Base-by-base conservation (phyloP, 2,888 invertebrate species). In the Psylliodes chrysocephalus region DNA sequence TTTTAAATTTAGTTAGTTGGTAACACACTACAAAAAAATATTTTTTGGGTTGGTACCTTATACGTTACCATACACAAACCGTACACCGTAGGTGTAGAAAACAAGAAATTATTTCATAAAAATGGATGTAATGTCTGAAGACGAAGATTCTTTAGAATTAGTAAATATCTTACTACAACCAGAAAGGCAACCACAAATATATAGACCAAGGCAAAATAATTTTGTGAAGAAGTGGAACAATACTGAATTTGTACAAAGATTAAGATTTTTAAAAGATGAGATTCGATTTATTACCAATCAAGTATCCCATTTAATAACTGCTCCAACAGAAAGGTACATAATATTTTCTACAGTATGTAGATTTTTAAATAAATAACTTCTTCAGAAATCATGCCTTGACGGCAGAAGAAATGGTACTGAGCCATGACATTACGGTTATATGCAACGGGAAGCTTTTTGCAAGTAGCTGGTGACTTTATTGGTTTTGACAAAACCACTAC, bases 381-480 rank as follows among this genome's bases (percentile, higher is more conserved):
- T 40, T 51, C 28, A 59, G 35, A 18, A 51, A 28, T 40, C 51
- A 59, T 49, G 19, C 35, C 22, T 18, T 40, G 28, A 51, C 40
- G 22, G 15, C 51, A 38, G 40, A 51, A 40, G n/a, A 25, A 51
- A 51, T 51, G 49, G 19, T 49, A 14, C 51, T 59, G n/a, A n/a
- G n/a, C n/a, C 28, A 14, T 60, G 38, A 44, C 52, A 25, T 42
- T 60, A 12, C 19, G 60, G 12, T 60, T 40, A 52, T 60, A 40
- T 52, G 60, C 44, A 51, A 52, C 60, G 40, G 60, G 60, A 28
- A 28, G 40, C 52, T 42, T 60, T 15, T 19, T 52, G 12, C 22
- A 14, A 17, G 51, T 40, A 42, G 52, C 42, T 60, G 33, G 60
- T 8, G 42, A 59, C 28, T 59, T 59, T 59, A 12, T 49, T 15